A percentile compares a stretch with the other conserved stretches of the same genome.
phyloP scores from a whole-genome alignment of 2,888 invertebrate genomes.

The Napeogenes inachia region DNA sequence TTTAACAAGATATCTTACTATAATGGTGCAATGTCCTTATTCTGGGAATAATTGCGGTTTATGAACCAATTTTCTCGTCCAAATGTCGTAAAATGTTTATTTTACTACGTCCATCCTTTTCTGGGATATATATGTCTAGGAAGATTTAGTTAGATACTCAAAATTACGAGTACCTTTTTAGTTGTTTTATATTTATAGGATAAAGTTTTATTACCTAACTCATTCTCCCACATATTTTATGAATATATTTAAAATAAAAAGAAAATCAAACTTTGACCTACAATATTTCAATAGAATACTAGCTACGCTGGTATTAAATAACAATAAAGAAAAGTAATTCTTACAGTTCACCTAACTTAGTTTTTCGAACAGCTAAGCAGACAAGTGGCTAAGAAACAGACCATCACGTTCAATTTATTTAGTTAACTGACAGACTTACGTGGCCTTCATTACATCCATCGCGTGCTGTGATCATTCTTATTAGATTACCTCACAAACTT shows the following conservation, averaged over 20 bases:
- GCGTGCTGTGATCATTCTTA: constrained; percentile 21
- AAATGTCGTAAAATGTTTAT: constrained; percentile 64
- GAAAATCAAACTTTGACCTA: neutral
- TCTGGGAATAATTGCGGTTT: constrained; percentile 66
- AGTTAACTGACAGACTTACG: constrained; percentile 26
- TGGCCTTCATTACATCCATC: constrained; percentile 25
- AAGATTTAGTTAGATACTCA: constrained; percentile 5
- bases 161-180: neutral
- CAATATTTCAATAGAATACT: constrained; percentile 5
- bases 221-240: no score
- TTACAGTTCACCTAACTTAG: constrained; percentile 14
- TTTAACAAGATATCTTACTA: constrained; percentile 31
- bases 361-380: constrained; percentile 23
- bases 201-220: no score
- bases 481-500: constrained; percentile 19
- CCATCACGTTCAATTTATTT: constrained; percentile 33
- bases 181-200: no score
- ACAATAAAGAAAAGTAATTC: constrained; percentile 17
- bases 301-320: constrained; percentile 11
- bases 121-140: constrained; percentile 24
- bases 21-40: constrained; percentile 45
- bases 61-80: constrained; percentile 63
- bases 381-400: constrained; percentile 28
- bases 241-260: no score
- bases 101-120: constrained; percentile 60